Evolutionary conservation across 2,113 vertebrate species (phyloP), one percentile per base, ranked within the genome.

Genomic region (Glaucomys volans): DNA sequence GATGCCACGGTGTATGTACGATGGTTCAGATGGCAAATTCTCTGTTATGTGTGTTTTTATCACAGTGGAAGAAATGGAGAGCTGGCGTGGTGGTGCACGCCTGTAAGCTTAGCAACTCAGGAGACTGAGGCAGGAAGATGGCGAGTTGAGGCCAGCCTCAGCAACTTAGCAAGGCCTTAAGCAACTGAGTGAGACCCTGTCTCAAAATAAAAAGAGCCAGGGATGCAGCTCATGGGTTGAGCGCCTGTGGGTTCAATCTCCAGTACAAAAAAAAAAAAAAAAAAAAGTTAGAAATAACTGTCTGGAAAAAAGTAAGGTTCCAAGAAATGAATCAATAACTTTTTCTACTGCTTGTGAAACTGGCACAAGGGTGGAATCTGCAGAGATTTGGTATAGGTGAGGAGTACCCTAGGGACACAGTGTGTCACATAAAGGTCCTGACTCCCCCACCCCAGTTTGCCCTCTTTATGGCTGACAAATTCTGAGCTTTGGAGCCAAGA

Each of bases 371-470:
- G 67, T 74, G 7, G 14, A 62, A 35, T 66, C 28, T 0, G 0
- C 9, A 64, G 22, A 57, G 44, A 42, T 32, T 44, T 28, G 24
- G 42, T 0, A 0, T 87, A 85, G 54, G 64, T 0, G 2, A 66
- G 37, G 71, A 52, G 32, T 44, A 47, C 17, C 74, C 35, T 17
- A 2, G 9, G 75, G 20, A 3, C 13, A 9, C 74, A 44, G 11
- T 2, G 0, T 32, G 30, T 62, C 28, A 72, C 76, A 30, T 10
- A 14, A 8, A 74, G 35, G 83, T 37, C 87, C 37, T 59, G 32
- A 62, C 18, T 7, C 1, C 24, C n/a, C 18, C 0, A 1, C 20
- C 32, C 37, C 42, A 71, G 0, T 0, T n/a, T 44, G 47, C 69
- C 24, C 4, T 52, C 64, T 18, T 85, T 0, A 1, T 79, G 80